Evolutionary conservation across 2,888 invertebrate genomes (phyloP).

Genomic region (Argynnis bischoffii): DNA sequence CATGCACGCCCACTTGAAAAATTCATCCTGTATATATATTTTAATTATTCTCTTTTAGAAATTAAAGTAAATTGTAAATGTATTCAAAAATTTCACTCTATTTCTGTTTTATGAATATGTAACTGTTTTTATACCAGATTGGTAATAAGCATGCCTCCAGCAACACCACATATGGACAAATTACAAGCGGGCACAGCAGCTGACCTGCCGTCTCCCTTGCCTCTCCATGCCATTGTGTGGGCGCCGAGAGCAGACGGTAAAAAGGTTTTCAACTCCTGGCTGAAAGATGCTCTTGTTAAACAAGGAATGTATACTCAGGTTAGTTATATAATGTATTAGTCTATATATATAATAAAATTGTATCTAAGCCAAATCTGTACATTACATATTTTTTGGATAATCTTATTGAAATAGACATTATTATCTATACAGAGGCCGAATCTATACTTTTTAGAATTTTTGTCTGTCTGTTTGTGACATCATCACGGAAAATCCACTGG

Average conservation of each 20-base stretch:
- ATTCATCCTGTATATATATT: too few relatives aligned
- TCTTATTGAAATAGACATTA: too few relatives aligned
- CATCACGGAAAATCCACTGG: too few relatives aligned
- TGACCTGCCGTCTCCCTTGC: constrained; percentile 85
- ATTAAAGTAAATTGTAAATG: too few relatives aligned
- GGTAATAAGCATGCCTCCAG: constrained; percentile 93
- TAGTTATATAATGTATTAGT: constrained; percentile 1
- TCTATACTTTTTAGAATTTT: too few relatives aligned
- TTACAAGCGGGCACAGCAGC: constrained; percentile 86
- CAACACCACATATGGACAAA: constrained; percentile 92
- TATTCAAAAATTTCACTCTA: background rate
- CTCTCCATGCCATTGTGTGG: constrained; percentile 94
- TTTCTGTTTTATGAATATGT: background rate
- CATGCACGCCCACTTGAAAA: too few relatives aligned
- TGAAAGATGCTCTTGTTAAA: constrained; percentile 94
- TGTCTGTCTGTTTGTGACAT: too few relatives aligned
- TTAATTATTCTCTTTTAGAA: too few relatives aligned
- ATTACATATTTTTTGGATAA: too few relatives aligned
- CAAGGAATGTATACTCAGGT: constrained; percentile 94
- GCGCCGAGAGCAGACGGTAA: constrained; percentile 91
- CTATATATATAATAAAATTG: too few relatives aligned
- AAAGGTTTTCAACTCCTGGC: constrained; percentile 93
- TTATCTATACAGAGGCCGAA: too few relatives aligned
- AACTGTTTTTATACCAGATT: constrained; percentile 75
- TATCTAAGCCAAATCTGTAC: too few relatives aligned